These are phyloP conservation scores for Aspidiotus rigidus DNA, from an alignment of 2,888 invertebrate genomes.

Conservation along the genomic window DNA sequence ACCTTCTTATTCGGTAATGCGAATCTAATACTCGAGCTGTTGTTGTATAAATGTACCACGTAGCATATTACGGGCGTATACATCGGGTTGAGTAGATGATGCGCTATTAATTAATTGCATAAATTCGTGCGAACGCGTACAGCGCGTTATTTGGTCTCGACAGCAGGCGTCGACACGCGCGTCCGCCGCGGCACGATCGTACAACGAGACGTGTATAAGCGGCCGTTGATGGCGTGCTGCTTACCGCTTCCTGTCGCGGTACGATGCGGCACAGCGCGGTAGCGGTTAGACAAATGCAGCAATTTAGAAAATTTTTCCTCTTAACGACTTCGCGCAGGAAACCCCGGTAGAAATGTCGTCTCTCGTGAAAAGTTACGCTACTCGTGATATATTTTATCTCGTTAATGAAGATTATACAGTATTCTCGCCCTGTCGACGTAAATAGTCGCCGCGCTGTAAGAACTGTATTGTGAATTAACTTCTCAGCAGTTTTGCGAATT, in stretches of 20 bases:
- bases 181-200: no score
- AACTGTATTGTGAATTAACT: not conserved
- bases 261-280: not conserved
- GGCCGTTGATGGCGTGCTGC: no score
- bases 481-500: not conserved
- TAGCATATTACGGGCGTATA: no score
- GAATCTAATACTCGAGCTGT: no score
- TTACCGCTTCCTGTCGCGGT: not conserved
- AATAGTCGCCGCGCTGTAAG: no score
- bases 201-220: no score
- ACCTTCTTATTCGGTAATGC: no score
- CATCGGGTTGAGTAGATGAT: not conserved
- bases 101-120: not conserved
- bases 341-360: not conserved
- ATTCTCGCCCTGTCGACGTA: no score
- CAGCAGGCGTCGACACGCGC: no score
- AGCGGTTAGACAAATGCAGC: not conserved
- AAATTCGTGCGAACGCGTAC: not conserved
- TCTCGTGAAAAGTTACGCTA: not conserved
- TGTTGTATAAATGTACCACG: no score
- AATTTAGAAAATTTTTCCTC: not conserved
- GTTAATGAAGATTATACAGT: not conserved
- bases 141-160: no score
- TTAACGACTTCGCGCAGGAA: not conserved
- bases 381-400: slow-evolving; percentile 1